These are phyloP conservation scores for Drymodes brunneopygia DNA, from an alignment of 2,113 vertebrate genomes.

Conservation along the genomic window DNA sequence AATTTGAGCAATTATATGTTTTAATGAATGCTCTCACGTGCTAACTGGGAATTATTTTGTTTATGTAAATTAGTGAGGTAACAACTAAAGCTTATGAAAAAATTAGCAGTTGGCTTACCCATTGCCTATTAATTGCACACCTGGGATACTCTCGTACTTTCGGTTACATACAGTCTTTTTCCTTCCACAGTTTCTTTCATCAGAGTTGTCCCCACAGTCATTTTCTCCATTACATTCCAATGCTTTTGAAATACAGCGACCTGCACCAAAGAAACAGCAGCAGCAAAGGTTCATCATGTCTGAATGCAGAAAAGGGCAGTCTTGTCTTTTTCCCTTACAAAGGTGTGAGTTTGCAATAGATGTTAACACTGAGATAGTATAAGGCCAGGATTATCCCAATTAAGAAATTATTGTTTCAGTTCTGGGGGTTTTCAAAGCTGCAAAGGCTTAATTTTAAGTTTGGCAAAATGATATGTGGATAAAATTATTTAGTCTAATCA, in stretches of 20 bases:
- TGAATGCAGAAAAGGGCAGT: not conserved
- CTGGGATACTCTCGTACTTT: conserved; percentile 70
- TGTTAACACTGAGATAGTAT: not conserved
- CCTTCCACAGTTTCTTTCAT: conserved; percentile 80
- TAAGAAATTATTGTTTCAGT: not conserved
- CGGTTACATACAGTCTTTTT: conserved; percentile 67
- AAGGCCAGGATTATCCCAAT: not conserved
- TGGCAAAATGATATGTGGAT: not conserved
- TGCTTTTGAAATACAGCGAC: conserved; percentile 81
- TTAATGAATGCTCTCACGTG: not conserved
- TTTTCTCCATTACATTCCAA: conserved; percentile 88
- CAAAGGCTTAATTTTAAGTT: not conserved
- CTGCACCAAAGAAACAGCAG: conserved; percentile 63
- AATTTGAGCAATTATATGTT: not conserved
- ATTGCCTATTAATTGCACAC: conserved; percentile 75
- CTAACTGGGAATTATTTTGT: not conserved
- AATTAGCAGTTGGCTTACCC: conserved; percentile 76
- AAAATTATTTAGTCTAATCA: not conserved
- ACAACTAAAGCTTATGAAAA: not conserved
- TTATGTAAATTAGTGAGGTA: not conserved
- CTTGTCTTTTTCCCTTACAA: not conserved
- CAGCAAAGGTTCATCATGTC: not conserved
- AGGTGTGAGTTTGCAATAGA: not conserved
- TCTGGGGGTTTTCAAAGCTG: not conserved
- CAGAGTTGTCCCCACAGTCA: conserved; percentile 91